Conservation (phyloP, 2,888 invertebrate species). For the Sphinx pinastri region DNA sequence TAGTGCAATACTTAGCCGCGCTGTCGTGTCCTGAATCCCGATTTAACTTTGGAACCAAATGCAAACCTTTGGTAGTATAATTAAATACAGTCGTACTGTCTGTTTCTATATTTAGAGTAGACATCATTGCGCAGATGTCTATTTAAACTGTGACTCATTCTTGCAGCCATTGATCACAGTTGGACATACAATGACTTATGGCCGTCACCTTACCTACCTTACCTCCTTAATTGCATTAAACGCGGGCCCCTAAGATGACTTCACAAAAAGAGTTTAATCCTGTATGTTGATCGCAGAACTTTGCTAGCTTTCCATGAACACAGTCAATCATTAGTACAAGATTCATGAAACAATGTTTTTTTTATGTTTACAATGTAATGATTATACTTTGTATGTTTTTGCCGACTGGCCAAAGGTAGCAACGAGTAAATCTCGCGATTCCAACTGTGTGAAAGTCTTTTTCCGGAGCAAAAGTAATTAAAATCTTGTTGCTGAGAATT, state of each 20-base stretch:
- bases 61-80: conserved; percentile 44
- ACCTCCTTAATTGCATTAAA: conserved; percentile 26
- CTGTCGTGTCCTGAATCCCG: conserved; percentile 29
- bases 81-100: conserved; percentile 49
- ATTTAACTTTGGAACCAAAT: conserved; percentile 33
- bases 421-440: no score
- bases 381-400: no score
- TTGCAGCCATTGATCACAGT: conserved; percentile 49
- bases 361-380: no score
- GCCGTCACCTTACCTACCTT: conserved; percentile 26
- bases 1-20: conserved; percentile 5
- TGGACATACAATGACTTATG: conserved; percentile 34
- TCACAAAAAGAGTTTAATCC: conserved; percentile 27
- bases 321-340: no score
- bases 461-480: no score
- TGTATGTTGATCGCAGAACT: not conserved
- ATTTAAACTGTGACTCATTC: conserved; percentile 56
- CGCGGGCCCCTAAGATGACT: conserved; percentile 4
- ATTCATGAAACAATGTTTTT: no score
- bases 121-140: conserved; percentile 57
- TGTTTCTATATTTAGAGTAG: conserved; percentile 63
- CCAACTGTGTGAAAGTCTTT: no score
- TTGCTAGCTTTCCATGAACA: no score
- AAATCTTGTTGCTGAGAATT: no score
- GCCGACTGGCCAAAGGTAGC: no score